phyloP scores from a whole-genome alignment of 2,888 invertebrate species.

The Lysandra coridon region DNA sequence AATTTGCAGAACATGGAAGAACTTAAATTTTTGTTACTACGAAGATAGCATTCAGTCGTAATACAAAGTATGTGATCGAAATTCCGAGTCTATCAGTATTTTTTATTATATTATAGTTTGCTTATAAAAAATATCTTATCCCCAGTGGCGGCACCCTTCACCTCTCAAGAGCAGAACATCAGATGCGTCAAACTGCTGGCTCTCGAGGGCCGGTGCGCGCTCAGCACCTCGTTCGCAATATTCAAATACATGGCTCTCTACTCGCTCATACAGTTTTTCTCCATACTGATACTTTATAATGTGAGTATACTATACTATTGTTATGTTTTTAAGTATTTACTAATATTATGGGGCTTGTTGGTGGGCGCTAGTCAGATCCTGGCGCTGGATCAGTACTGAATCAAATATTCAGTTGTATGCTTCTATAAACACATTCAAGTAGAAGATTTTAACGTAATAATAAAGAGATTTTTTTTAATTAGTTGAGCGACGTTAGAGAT shows the following conservation, averaged over 20 bases:
- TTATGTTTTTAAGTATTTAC: too few relatives aligned
- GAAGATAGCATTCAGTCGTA: too few relatives aligned
- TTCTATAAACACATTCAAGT: too few relatives aligned
- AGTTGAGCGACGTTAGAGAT: too few relatives aligned
- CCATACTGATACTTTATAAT: conserved; percentile 88
- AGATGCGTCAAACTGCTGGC: conserved; percentile 90
- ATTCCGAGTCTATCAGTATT: neutral
- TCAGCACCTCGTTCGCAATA: conserved; percentile 93
- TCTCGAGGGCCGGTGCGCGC: conserved; percentile 91
- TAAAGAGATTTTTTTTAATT: too few relatives aligned
- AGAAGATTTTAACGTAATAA: too few relatives aligned
- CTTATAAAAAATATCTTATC: conserved; percentile 5
- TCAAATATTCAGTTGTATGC: too few relatives aligned
- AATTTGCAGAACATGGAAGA: too few relatives aligned
- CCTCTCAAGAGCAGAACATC: conserved; percentile 90
- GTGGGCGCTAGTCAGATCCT: too few relatives aligned
- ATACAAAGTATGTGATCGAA: neutral
- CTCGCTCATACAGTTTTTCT: conserved; percentile 93
- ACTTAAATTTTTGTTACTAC: too few relatives aligned
- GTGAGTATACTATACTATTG: conserved; percentile 65
- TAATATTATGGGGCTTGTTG: too few relatives aligned
- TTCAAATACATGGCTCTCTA: conserved; percentile 96
- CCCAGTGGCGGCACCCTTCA: conserved; percentile 93
- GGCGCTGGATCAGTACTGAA: too few relatives aligned
- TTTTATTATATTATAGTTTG: neutral